A percentile compares a stretch with the other conserved stretches of the same genome.
Conservation (phyloP, 2,888 invertebrate species). For the Autographa pulchrina region DNA sequence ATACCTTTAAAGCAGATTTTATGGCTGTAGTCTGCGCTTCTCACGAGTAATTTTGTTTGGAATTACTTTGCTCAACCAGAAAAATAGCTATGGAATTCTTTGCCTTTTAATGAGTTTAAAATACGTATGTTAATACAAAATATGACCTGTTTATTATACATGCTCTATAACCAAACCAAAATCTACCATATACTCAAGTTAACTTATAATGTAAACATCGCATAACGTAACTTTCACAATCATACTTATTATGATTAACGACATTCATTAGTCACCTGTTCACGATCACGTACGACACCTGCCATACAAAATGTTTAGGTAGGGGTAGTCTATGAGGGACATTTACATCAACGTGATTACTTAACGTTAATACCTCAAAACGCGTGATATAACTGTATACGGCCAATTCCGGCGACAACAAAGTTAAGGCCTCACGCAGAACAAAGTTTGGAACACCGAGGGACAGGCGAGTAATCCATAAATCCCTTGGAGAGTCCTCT, state of each 20-base stretch:
- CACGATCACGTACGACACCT: neutral
- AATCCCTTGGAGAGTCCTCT: conserved; percentile 73
- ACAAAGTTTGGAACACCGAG: conserved; percentile 77
- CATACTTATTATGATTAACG: conserved; percentile 3
- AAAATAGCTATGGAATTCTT: neutral
- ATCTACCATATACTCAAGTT: neutral
- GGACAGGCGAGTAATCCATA: conserved; percentile 80
- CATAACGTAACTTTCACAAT: neutral
- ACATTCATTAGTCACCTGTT: conserved; percentile 5
- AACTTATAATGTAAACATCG: neutral
- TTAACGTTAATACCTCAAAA: conserved; percentile 46
- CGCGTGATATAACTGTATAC: conserved; percentile 52
- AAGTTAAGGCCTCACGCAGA: conserved; percentile 69
- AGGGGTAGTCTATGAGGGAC: neutral
- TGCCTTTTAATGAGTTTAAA: neutral
- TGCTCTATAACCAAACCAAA: neutral
- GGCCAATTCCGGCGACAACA: conserved; percentile 68
- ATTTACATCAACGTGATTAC: conserved; percentile 35
- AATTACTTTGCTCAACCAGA: neutral
- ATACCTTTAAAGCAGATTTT: neutral
- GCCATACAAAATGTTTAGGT: neutral
- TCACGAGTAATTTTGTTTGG: neutral
- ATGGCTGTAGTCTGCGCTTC: neutral
- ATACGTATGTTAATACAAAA: neutral
- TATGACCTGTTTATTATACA: neutral